Conservation (phyloP, 2,113 vertebrate species). For the Prinia subflava region DNA sequence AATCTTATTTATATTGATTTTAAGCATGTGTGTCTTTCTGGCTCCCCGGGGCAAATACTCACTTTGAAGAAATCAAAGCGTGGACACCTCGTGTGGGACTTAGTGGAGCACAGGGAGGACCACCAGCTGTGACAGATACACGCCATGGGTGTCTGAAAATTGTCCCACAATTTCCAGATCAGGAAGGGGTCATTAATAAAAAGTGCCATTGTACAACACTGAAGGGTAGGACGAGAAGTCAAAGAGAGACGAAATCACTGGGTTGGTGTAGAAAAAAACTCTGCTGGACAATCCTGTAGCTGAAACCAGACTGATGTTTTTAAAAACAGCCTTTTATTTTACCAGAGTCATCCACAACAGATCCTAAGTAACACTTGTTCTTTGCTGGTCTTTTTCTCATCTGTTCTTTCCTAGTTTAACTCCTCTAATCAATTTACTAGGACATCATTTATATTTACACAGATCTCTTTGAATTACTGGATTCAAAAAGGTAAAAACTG, state of each 20-base stretch:
- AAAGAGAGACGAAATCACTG: neutral
- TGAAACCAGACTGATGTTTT: neutral
- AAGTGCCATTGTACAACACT: neutral
- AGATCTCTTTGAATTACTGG: neutral
- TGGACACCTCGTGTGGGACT: neutral
- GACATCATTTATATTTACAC: neutral
- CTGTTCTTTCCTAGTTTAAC: neutral
- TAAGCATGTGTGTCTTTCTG: neutral
- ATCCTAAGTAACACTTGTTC: neutral
- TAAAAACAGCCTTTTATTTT: neutral
- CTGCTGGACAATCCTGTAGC: neutral
- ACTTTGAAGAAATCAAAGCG: neutral
- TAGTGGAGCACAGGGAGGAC: fast-evolving
- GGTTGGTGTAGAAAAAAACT: neutral
- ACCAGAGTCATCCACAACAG: neutral
- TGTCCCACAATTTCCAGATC: neutral
- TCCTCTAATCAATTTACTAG: neutral
- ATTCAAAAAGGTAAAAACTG: neutral
- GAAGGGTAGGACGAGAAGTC: neutral
- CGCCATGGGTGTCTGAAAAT: neutral
- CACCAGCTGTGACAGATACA: neutral
- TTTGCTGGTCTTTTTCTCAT: neutral
- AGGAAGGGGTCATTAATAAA: neutral
- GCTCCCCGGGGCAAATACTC: neutral
- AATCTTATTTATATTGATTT: neutral